Base-by-base conservation (phyloP, 2,113 vertebrate genomes). In the Sciurus niger region DNA sequence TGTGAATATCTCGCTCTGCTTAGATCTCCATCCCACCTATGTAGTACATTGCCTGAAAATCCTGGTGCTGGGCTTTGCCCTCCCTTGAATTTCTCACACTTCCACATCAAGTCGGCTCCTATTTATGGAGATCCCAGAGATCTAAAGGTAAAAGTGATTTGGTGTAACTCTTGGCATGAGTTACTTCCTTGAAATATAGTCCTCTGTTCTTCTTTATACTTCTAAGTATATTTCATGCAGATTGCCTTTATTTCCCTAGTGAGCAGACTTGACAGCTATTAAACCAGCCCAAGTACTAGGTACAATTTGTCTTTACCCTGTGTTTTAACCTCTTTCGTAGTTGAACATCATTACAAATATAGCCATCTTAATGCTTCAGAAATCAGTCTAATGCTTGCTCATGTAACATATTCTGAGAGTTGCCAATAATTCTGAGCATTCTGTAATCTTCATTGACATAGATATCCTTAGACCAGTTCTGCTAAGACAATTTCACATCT, bases 81-180 rank as follows among this genome's bases (percentile, higher is more conserved):
- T 89, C 96, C 95, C 73, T 72, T 73, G 14, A 94, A 85, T 63
- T 93, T 65, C 32, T 93, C 78, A 40, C 43, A 53, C 17, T 78
- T 68, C 88, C 55, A 82, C 60, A 77, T 86, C 46, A 80, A n/a
- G 77, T 92, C 7, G 9, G 4, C 12, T 78, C 55, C 46, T 94
- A 37, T 73, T 53, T 76, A 79, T 76, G 55, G 60, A 95, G 43
- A 43, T 94, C 93, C 87, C 6, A 55, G 46, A 92, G 89, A 92
- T 68, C 20, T 73, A 90, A 87, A 9, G 55, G 72, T 17, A 96
- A 96, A 97, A 92, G 43, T 58, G 78, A 91, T 83, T 90, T 91
- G 43, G 22, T 37, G 93, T 96, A 80, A 94, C 30, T 87, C 37
- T 43, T 89, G 78, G 4, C 43, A 79, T 55, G 84, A 68, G 43